Evolutionary conservation across 2,113 vertebrate genomes (phyloP), one percentile per base, ranked within the genome.

Genomic region (Mirza zaza): DNA sequence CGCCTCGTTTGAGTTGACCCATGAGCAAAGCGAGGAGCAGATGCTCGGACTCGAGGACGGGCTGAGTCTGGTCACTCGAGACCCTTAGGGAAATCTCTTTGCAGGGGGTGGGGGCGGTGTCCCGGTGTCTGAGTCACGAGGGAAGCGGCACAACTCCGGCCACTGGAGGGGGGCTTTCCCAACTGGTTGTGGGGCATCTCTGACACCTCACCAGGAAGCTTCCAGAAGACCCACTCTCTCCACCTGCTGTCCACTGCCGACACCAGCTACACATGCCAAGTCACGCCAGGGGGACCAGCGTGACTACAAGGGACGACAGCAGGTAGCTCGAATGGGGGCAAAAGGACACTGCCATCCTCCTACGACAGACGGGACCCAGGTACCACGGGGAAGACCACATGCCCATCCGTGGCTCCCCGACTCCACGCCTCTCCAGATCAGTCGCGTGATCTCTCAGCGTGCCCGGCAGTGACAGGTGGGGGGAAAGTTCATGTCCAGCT

Each of bases 401-500:
- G 18, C 23, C 36, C 32, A 15, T 11, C 5, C 29, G 11, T 23
- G 21, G 25, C 39, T 52, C 21, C 21, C 25, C 18, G 23, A 45
- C 65, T 85, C 34, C 5, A n/a, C 34, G 18, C 29, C 61, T 45
- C 42, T 45, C 42, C 1, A 45, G 7, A 45, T 45, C 42, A 45
- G 42, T 1, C 8, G 42, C 5, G 42, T 45, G 42, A 45, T 45
- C 42, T 45, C 42, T 1, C 8, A 45, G n/a, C 7, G 1, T 7
- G 42, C 42, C 8, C 25, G 14, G 61, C 79, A 89, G 70, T 96
- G 96, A 94, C 90, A 86, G 42, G 42, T 91, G 86, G 70, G 67
- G 92, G 89, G 96, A 95, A 98, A 96, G 98, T 92, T 98, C 93
- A 92, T 1, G 85, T 90, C 83, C 92, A 87, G 93, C 87, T 93